These are phyloP conservation scores for Ictidomys tridecemlineatus DNA, from an alignment of 2,113 vertebrate species.

Conservation along the genomic window DNA sequence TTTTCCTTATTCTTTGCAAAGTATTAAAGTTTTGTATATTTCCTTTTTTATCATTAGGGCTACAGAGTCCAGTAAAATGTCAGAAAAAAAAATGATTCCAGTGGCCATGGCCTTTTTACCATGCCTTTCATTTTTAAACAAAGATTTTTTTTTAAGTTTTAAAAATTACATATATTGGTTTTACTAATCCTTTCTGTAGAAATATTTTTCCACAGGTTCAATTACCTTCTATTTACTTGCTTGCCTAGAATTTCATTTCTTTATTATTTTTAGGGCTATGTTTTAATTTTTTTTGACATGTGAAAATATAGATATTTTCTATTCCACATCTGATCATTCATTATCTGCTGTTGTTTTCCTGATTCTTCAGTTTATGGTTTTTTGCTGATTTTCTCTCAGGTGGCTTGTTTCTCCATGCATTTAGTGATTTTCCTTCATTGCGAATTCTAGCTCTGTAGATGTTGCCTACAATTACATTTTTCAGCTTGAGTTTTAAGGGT, in stretches of 20 bases:
- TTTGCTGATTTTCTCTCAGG: not conserved
- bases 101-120: not conserved
- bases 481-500: not conserved
- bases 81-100: not conserved
- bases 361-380: not conserved
- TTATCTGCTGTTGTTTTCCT: not conserved
- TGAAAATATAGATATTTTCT: not conserved
- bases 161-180: not conserved
- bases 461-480: not conserved
- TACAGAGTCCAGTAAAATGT: not conserved
- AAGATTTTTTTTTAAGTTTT: not conserved
- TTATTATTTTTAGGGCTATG: not conserved
- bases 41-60: not conserved
- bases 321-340: not conserved
- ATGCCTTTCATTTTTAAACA: not conserved
- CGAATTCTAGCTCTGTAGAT: not conserved
- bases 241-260: not conserved
- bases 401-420: not conserved
- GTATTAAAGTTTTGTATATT: not conserved
- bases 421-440: not conserved
- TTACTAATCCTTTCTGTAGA: not conserved
- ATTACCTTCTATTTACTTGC: not conserved
- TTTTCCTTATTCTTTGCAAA: not conserved
- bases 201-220: not conserved
- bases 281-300: not conserved